These are phyloP conservation scores for Lithophane leautieri DNA, from an alignment of 2,888 invertebrate genomes.

Conservation along the genomic window DNA sequence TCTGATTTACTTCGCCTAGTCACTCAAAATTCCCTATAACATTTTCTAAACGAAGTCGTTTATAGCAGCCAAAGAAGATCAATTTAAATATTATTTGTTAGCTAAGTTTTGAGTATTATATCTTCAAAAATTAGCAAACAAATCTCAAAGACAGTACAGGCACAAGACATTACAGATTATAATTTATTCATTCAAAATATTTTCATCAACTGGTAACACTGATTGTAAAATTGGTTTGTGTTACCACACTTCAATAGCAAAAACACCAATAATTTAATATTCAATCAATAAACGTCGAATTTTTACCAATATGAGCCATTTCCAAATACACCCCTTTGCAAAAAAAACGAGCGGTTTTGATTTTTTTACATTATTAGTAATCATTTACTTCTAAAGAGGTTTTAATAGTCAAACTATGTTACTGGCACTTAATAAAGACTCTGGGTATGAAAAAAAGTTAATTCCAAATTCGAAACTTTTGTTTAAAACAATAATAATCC, in stretches of 20 bases:
- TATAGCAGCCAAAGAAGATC: background rate
- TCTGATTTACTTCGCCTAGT: background rate
- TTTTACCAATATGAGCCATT: constrained; percentile 20
- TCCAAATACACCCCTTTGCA: too few relatives aligned
- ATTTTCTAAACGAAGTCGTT: background rate
- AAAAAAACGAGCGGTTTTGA: too few relatives aligned
- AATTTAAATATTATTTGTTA: background rate
- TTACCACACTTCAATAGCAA: constrained; percentile 21
- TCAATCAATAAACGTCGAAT: constrained; percentile 2
- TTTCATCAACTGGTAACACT: constrained; percentile 25
- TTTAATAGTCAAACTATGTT: too few relatives aligned
- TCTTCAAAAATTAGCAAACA: constrained; percentile 23
- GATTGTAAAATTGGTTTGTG: constrained; percentile 14
- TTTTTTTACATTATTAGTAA: too few relatives aligned
- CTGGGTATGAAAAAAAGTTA: too few relatives aligned
- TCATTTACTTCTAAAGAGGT: too few relatives aligned
- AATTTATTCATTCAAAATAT: constrained; percentile 13
- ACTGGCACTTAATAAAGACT: too few relatives aligned
- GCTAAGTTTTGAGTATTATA: constrained; percentile 21
- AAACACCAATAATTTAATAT: constrained; percentile 3
- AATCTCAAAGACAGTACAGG: constrained; percentile 18
- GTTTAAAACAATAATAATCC: too few relatives aligned
- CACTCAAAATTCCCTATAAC: background rate
- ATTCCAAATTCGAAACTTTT: too few relatives aligned
- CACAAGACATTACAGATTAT: constrained; percentile 14